Evolutionary conservation across 2,888 invertebrate genomes (phyloP), one percentile per base, ranked within the genome.

Genomic region (Ectemnius lituratus): DNA sequence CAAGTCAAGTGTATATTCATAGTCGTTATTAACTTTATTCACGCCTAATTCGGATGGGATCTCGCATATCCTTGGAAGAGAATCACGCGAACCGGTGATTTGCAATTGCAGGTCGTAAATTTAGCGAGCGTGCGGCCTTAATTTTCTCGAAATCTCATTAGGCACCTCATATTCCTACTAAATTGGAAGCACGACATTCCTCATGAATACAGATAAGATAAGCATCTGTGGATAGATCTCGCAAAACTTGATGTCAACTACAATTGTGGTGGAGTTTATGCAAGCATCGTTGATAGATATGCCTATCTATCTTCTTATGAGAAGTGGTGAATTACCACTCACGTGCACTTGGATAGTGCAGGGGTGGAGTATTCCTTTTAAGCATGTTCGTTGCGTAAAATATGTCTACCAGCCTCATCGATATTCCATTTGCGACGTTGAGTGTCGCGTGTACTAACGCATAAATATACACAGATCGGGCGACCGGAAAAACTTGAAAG

Each of bases 401-500:
- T 63, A 70, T 67, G 59, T 47, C 20, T 18, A 67, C 18, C 57
- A 56, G 37, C 47, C 67, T 82, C 78, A 78, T 82, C 78, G 82
- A 82, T 82, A 82, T 82, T 82, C 81, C 77, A 81, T 81, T 81
- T 74, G 62, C 73, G 58, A 46, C 58, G 62, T 70, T 73, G 69
- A 52, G 60, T 60, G 73, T 74, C 77, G 75, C 80, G 65, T 65
- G 58, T 65, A 60, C 27, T 49, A n/a, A 37, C 47, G 61, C 70
- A 57, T 68, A 62, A 6, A 37, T 37, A 11, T 8, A 37, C 37
- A 37, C 6, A 37, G 37, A 37, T 37, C 18, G 64, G 68, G 16
- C 57, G 27, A 23, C 0, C 52, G 18, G 28, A 45, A 27, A 59
- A 37, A 52, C 59, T 58, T 14, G 66, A 69, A 56, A 60, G 59